Evolutionary conservation across 2,888 invertebrate species (phyloP).

Genomic region (Hypsopygia costalis): DNA sequence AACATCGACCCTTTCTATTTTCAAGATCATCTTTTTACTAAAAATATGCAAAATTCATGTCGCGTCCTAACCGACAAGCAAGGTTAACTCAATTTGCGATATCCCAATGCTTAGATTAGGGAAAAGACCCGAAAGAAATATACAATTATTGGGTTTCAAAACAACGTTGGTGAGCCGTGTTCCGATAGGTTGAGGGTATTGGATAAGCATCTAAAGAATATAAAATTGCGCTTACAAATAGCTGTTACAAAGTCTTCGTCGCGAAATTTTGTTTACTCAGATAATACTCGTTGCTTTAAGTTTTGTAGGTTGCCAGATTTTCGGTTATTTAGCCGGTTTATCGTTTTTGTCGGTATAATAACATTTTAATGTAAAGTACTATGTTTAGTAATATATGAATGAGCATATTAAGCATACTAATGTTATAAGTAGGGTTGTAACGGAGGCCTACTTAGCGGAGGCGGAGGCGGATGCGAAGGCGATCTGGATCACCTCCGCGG

Average conservation of each 20-base stretch:
- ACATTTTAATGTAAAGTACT: no score
- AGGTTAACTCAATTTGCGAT: constrained; percentile 1
- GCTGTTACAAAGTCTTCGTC: not conserved
- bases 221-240: not conserved
- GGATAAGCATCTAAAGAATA: not conserved
- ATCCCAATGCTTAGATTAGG: constrained; percentile 3
- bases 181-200: not conserved
- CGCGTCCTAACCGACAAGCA: not conserved
- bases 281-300: no score
- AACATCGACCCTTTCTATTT: not conserved
- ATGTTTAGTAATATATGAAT: no score
- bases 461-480: no score
- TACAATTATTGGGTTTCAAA: not conserved
- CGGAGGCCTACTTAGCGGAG: no score
- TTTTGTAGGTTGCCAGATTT: no score
- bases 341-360: no score
- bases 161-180: not conserved
- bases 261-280: no score
- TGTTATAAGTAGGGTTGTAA: no score
- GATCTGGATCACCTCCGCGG: no score
- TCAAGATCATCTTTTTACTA: not conserved
- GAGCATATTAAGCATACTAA: no score
- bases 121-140: not conserved
- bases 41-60: constrained; percentile 1
- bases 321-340: no score